phyloP scores from a whole-genome alignment of 2,888 invertebrate species.

The Unio pictorum region DNA sequence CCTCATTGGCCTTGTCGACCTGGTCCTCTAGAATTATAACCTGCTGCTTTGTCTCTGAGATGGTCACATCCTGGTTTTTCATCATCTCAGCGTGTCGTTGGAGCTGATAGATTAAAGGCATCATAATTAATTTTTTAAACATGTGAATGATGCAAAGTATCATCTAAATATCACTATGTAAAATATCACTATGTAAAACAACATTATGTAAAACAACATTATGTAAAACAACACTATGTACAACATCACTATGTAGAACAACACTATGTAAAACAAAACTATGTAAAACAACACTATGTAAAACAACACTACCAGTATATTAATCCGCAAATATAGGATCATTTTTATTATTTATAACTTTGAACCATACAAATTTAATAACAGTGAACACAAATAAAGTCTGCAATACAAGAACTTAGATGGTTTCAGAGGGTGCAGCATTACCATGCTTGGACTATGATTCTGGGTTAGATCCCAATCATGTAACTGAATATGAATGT shows the following conservation, averaged over 20 bases:
- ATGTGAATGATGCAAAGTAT: not conserved
- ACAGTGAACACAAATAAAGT: not conserved
- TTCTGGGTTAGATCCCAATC: no score
- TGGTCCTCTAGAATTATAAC: slow-evolving; percentile 61
- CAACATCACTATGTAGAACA: no score
- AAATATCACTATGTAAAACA: not conserved
- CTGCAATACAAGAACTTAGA: not conserved
- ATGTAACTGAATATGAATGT: no score
- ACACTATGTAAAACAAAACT: not conserved
- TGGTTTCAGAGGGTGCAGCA: no score
- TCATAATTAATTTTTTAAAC: not conserved
- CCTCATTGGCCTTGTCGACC: slow-evolving; percentile 51
- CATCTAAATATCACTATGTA: not conserved
- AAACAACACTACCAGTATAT: not conserved
- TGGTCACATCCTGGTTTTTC: slow-evolving; percentile 52
- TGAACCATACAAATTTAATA: not conserved
- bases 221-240: no score
- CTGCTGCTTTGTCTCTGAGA: slow-evolving; percentile 60
- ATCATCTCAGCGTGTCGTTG: slow-evolving; percentile 51
- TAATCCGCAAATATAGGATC: no score
- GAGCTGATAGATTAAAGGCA: slow-evolving; percentile 37
- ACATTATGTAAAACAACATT: no score
- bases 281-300: no score
- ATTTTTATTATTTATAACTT: no score
- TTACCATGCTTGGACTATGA: no score